These are phyloP conservation scores for Neogale vison DNA, from an alignment of 2,113 vertebrate species.

Conservation along the genomic window DNA sequence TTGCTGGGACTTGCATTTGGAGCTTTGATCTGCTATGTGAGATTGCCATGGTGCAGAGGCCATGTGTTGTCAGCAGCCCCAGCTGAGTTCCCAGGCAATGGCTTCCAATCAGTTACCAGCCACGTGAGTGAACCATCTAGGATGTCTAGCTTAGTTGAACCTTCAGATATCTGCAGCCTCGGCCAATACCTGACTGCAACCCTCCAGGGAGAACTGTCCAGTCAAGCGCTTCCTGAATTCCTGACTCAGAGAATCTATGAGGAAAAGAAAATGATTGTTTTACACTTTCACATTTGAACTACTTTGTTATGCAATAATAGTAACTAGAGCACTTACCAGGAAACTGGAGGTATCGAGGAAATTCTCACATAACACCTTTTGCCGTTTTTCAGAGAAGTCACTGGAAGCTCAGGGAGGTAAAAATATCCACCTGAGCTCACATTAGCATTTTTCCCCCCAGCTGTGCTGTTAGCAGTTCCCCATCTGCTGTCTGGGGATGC, in stretches of 20 bases:
- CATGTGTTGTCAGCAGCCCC: not conserved
- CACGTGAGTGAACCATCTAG: accelerated
- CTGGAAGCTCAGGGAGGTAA: not conserved
- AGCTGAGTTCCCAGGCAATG: not conserved
- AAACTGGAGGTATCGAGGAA: not conserved
- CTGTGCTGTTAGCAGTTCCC: no score
- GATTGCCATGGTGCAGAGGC: accelerated
- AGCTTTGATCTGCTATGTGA: not conserved
- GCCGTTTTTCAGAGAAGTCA: not conserved
- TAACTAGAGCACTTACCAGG: not conserved
- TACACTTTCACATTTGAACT: not conserved
- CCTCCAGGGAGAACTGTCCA: not conserved
- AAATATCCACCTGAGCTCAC: not conserved
- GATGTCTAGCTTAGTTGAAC: not conserved
- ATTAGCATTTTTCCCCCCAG: accelerated
- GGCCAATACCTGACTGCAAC: not conserved
- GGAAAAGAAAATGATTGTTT: not conserved
- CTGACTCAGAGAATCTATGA: not conserved
- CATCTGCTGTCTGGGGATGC: not conserved
- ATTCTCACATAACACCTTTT: accelerated
- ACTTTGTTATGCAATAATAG: not conserved
- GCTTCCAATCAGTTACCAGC: not conserved
- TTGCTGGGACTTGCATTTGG: not conserved
- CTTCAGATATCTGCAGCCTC: not conserved
- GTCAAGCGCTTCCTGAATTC: not conserved